Evolutionary conservation across 2,888 invertebrate genomes (phyloP).

Genomic region (Galeopsomyia nigrocyanea): DNA sequence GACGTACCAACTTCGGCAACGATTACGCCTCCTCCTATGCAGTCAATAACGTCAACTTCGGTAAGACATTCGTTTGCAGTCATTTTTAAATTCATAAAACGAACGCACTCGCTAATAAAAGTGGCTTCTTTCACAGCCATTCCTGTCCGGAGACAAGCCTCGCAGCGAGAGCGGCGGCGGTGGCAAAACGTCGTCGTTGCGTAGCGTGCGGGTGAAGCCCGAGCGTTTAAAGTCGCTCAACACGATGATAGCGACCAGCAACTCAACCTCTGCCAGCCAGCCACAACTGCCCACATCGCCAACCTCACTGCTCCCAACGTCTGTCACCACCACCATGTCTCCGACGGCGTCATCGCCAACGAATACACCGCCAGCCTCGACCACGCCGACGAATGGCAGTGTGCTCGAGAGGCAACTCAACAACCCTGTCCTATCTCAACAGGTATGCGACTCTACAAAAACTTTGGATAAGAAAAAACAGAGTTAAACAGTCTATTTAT

Average conservation of each 20-base stretch:
- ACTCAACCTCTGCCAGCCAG: slow-evolving; percentile 52
- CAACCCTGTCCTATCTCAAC: slow-evolving; percentile 59
- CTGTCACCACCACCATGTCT: slow-evolving; percentile 59
- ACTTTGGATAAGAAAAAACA: too few relatives aligned
- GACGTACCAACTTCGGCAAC: slow-evolving; percentile 56
- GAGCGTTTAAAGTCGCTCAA: slow-evolving; percentile 69
- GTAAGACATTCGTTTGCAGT: slow-evolving; percentile 15
- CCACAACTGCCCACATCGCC: slow-evolving; percentile 64
- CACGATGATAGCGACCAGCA: slow-evolving; percentile 63
- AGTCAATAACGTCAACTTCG: slow-evolving; percentile 46
- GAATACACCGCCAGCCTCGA: slow-evolving; percentile 62
- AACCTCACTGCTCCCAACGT: slow-evolving; percentile 60
- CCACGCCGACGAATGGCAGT: slow-evolving; percentile 61
- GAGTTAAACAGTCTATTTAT: too few relatives aligned
- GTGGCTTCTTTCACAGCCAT: slow-evolving; percentile 56
- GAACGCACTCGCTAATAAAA: not conserved
- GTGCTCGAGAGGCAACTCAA: slow-evolving; percentile 64
- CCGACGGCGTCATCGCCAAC: slow-evolving; percentile 60
- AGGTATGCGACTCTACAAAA: slow-evolving; percentile 38
- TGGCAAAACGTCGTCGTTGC: slow-evolving; percentile 72
- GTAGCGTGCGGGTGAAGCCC: slow-evolving; percentile 79
- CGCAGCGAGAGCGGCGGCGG: slow-evolving; percentile 67
- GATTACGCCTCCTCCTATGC: slow-evolving; percentile 58
- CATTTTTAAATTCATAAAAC: not conserved
- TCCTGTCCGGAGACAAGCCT: slow-evolving; percentile 62